Evolutionary conservation across 30 jellyfish, hydroid and myxozoan species (phyloP), one percentile per base, ranked within the genome.

Genomic region (Cassiopea andromeda): DNA sequence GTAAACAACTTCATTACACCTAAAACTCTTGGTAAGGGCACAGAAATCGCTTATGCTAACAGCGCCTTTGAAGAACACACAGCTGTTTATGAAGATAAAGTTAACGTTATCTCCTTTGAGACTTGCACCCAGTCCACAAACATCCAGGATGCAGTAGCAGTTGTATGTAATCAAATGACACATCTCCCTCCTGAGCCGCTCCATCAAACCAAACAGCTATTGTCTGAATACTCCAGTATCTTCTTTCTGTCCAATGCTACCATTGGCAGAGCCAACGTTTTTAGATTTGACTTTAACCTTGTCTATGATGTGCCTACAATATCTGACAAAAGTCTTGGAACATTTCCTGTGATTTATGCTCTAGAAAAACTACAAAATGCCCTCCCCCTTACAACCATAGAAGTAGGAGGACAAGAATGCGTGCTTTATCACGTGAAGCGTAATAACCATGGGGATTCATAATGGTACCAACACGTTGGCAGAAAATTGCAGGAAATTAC

Each of bases 121-220:
- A 46, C 43, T 58, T 5, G 68, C 27, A 16, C 80, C 46, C 80
- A 48, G 66, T 14, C 79, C 68, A 16, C 80, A 3, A n/a, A 27
- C 80, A n/a, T 66, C 38, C 43, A 8, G 38, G 89, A 81, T 44
- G 81, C 89, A 1, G 14, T 81, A 6, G 27, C 50, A 16, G 18
- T 81, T 81, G 45, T 81, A 38, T 12, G 58, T 64, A 43, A 60
- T 59, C 89, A 81, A 66, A 18, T 81, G 89, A 60, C 50, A 12
- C 89, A 81, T 64, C 68, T 81, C 60, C 80, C 89, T 61, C 89
- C 89, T 66, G 80, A 27, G 89, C 89, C 58, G 47, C 80, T 81
- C 68, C 81, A 60, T 13, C 89, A 81, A 81, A 80, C 80, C 80
- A 81, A 60, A 66, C 64, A 54, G 64, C 64, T 54, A 2, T 47